Evolutionary conservation across 2,113 vertebrate species (phyloP), one percentile per base, ranked within the genome.

Genomic region (Salvelinus namaycush): DNA sequence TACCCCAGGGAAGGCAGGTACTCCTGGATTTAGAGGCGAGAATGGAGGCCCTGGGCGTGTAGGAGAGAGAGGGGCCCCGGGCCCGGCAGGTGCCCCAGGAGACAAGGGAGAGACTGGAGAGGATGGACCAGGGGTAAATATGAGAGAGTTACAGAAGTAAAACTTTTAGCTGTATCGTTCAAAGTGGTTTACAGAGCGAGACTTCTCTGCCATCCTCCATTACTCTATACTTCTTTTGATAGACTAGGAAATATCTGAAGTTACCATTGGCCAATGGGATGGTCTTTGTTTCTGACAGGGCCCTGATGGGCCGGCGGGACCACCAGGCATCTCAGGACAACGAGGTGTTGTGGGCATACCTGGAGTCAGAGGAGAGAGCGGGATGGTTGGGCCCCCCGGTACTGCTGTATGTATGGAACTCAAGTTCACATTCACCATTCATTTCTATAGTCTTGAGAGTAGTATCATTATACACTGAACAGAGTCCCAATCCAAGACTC

Each of bases 41-140:
- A 95, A 94, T 0, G 98, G 98, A 51, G 89, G 93, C 73, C 78
- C 86, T 4, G 98, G 98, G 3, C 93, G 89, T 64, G 93, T 95
- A 39, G 98, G 98, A 67, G 97, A 99, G 74, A 84, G 88, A 11
- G 98, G 98, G 62, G 91, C 94, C 20, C 7, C 92, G 0, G 98
- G 98, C 0, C 90, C 94, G 18, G 77, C 95, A 0, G 98, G 98
- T 14, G 86, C 84, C 59, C 76, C 95, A 24, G 98, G 98, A 86
- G 98, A 99, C 86, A 99, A 98, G 91, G 97, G 93, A 22, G 96
- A 98, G 2, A 87, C 97, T 0, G 97, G 97, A 81, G 98, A 99
- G 29, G 97, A 99, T 0, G 98, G 98, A 4, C 95, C 96, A n/a
- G 67, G 92, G 48, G 98, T 99, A 88, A 31, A n/a, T n/a, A 62